These are phyloP conservation scores for Zeus faber DNA, from an alignment of 2,113 vertebrate species.

Conservation along the genomic window DNA sequence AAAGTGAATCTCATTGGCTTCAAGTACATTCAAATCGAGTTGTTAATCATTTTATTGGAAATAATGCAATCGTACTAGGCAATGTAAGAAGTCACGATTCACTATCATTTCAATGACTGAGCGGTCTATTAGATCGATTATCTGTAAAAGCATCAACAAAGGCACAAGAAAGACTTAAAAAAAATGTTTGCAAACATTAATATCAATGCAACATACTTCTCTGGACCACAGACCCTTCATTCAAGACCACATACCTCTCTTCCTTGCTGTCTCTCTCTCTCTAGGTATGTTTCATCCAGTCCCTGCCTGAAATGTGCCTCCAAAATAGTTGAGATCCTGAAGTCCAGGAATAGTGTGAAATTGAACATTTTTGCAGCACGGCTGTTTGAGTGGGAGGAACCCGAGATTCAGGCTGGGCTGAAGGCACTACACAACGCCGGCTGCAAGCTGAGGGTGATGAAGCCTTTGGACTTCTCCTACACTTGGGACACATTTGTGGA, in stretches of 20 bases:
- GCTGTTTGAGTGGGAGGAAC: slow-evolving; percentile 92
- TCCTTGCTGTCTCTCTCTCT: slow-evolving; percentile 61
- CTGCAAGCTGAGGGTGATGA: slow-evolving; percentile 91
- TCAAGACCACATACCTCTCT: no score
- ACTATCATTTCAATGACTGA: no score
- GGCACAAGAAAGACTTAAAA: no score
- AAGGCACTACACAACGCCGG: slow-evolving; percentile 78
- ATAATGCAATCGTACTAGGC: no score
- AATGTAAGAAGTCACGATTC: no score
- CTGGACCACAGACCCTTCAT: no score
- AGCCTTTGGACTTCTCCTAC: slow-evolving; percentile 91
- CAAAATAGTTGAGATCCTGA: slow-evolving; percentile 76
- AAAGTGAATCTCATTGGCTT: no score
- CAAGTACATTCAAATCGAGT: no score
- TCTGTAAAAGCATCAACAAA: no score
- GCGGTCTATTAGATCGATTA: no score
- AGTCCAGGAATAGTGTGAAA: slow-evolving; percentile 73
- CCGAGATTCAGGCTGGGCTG: slow-evolving; percentile 82
- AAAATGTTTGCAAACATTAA: no score
- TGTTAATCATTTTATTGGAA: no score
- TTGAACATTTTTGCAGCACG: slow-evolving; percentile 83
- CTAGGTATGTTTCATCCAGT: slow-evolving; percentile 93
- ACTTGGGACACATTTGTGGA: slow-evolving; percentile 95
- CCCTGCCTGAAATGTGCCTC: slow-evolving; percentile 83
- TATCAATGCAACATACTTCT: background rate